Evolutionary conservation across 1,140 invertebrate genomes (phyloP).

Genomic region (Araneus ventricosus): DNA sequence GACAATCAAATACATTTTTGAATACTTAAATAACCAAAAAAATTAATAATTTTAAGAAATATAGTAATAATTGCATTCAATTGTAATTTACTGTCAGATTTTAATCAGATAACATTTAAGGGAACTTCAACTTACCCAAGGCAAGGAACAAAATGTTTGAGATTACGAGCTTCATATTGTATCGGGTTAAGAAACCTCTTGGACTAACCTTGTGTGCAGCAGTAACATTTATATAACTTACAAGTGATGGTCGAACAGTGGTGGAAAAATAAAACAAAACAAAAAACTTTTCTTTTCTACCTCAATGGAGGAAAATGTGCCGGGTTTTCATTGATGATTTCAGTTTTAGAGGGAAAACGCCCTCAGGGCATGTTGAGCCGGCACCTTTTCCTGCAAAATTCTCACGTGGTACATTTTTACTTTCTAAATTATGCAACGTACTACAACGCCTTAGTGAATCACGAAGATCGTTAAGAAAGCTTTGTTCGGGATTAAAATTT

Average conservation of each 20-base stretch:
- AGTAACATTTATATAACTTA: conserved; percentile 69
- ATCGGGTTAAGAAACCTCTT: background rate
- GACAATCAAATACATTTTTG: background rate
- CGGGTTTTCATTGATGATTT: conserved; percentile 1
- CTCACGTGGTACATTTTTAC: conserved; percentile 40
- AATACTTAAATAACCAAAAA: background rate
- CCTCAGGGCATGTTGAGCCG: conserved; percentile 13
- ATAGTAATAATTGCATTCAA: background rate
- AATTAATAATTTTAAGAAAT: background rate
- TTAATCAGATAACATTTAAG: background rate
- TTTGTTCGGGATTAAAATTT: conserved; percentile 1
- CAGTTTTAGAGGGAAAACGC: conserved; percentile 22
- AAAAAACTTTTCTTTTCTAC: background rate
- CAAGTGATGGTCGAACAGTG: background rate
- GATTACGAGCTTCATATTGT: conserved; percentile 34
- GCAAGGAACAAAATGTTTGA: conserved; percentile 6
- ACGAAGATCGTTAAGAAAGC: background rate
- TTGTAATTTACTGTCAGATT: background rate
- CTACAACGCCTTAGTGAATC: background rate
- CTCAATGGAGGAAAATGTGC: background rate
- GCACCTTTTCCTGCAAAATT: background rate
- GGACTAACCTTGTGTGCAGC: background rate
- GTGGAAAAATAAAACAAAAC: background rate
- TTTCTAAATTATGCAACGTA: background rate
- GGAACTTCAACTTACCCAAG: conserved; percentile 4